Evolutionary conservation across 2,113 vertebrate genomes (phyloP), one percentile per base, ranked within the genome.

Genomic region (Mola mola): DNA sequence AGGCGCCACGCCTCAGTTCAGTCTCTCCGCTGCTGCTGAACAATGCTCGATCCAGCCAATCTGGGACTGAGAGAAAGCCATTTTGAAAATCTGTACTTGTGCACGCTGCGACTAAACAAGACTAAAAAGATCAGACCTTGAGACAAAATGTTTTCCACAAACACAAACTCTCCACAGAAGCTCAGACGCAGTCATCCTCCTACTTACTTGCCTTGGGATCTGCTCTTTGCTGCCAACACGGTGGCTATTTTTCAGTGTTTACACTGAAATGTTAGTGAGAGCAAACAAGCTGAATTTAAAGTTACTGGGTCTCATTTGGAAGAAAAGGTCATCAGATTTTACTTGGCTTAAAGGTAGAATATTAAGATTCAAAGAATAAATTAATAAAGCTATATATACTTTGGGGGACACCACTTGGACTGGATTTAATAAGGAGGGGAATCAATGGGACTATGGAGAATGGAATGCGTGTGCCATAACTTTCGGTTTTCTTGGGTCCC

Each of bases 171-270:
- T 51, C 20, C 2, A 17, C 6, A 25, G 16, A 46, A 22, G 15
- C 26, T 29, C n/a, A 38, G 31, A 15, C 6, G 9, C n/a, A 21
- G 6, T 49, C 21, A 46, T 25, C 17, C 46, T 28, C 20, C n/a
- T 29, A 12, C 16, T 44, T 43, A 42, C 37, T 10, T 48, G 47
- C 22, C 10, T 21, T 20, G 16, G n/a, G 22, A 49, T 52, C 47
- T 36, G 8, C 17, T 44, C 29, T 66, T n/a, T 36, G 47, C 41
- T 50, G 33, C 43, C 46, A 41, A 43, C 4, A 21, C 16, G 42
- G 1, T 28, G 8, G 47, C 6, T 34, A 3, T 8, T 57, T 56
- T 47, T 25, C 12, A 17, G 0, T 41, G n/a, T 43, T 41, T 49
- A 58, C 24, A 16, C 36, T 38, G 11, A 22, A 11, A 50, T 24